Evolutionary conservation across 2,888 invertebrate species (phyloP), one percentile per base, ranked within the genome.

Genomic region (Muscina levida): DNA sequence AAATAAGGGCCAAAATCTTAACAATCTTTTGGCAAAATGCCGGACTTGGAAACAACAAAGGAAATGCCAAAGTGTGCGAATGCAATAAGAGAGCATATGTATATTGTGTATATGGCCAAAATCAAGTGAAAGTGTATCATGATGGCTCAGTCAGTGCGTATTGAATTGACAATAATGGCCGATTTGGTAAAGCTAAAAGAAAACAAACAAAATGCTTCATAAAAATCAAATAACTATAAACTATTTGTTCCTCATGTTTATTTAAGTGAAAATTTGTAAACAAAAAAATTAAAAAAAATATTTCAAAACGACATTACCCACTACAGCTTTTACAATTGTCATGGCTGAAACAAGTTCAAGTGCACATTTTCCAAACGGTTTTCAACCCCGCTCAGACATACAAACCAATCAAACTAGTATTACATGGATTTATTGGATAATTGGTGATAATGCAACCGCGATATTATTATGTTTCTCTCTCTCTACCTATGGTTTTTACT

Each of bases 301-400:
- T 26, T 24, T 13, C 13, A 56, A 56, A 56, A 56, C 13, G 11
- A 15, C 11, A 31, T 37, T 26, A 26, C 6, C 26, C 11, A 56
- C 24, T 26, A 2, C 6, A 5, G 1, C 37, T 19, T 39, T 39
- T 22, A 17, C 22, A 53, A 13, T 53, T 31, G 3, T 68, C 39
- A 68, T 68, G 51, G 19, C 72, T 66, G 37, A 72, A 83, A 82
- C 81, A 83, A 83, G 82, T 83, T 83, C 83, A 83, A 83, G 82
- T 83, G 83, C 83, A 83, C 31, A 31, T 31, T 31, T 31, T 31
- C 31, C 31, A 31, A 31, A 5, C 4, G 42, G 42, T 59, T 42
- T 62, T 51, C 31, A 2, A 3, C 8, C 31, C 31, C 8, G 31
- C 31, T 31, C 31, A 5, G 31, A 3, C 4, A 3, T 31, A 3